Conservation (phyloP, 2,113 vertebrate species). For the Bungarus multicinctus region DNA sequence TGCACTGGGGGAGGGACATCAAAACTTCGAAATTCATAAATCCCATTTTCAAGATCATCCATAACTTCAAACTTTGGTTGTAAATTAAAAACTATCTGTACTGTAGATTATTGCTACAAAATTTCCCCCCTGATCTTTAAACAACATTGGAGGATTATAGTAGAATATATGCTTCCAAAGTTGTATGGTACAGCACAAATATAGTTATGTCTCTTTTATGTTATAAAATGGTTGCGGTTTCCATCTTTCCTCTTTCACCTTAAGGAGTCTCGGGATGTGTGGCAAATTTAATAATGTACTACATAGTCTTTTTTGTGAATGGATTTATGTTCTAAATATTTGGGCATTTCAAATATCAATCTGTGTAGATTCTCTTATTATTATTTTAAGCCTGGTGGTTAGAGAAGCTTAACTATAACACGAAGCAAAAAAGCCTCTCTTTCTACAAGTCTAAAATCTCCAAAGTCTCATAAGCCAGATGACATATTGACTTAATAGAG, state of each 20-base stretch:
- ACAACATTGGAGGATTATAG: neutral
- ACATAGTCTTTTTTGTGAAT: conserved; percentile 1
- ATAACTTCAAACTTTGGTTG: neutral
- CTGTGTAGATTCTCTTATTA: neutral
- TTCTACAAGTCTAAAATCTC: conserved; percentile 62
- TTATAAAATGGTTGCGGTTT: neutral
- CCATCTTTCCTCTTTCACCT: neutral
- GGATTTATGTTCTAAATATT: conserved; percentile 7
- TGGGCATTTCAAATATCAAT: neutral
- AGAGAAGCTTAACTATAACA: conserved; percentile 41
- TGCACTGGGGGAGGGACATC: neutral
- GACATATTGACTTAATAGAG: conserved; percentile 66
- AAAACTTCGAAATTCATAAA: neutral
- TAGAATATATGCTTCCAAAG: neutral
- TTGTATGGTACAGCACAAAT: neutral
- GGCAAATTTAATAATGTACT: neutral
- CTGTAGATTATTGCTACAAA: neutral
- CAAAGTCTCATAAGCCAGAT: conserved; percentile 50
- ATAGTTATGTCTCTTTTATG: neutral
- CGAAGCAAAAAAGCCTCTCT: conserved; percentile 28
- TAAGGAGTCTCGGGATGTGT: neutral
- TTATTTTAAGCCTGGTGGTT: conserved; percentile 14
- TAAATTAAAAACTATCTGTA: neutral
- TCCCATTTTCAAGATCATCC: neutral
- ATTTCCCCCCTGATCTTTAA: neutral